phyloP scores from a whole-genome alignment of 2,113 vertebrate genomes.

The Tenebrosternarchus preto region DNA sequence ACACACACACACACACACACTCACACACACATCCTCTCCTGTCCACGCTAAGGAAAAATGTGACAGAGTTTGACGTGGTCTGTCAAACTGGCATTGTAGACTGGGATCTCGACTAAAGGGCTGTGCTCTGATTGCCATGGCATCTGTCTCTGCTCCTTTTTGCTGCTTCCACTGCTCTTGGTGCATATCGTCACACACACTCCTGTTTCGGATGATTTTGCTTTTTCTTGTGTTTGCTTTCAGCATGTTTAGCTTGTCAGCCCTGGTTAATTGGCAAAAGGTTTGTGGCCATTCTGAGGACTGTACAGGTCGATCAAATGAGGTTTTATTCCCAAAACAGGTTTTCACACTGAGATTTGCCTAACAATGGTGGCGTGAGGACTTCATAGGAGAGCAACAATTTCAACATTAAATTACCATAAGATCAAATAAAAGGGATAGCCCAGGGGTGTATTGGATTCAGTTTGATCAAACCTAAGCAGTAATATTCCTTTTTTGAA shows the following conservation, averaged over 20 bases:
- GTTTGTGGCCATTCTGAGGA: too few species aligned
- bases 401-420: conserved; percentile 2
- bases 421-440: conserved; percentile 18
- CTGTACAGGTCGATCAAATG: not conserved
- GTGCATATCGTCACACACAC: conserved; percentile 42
- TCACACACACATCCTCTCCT: conserved; percentile 32
- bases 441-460: conserved; percentile 33
- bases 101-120: conserved; percentile 68
- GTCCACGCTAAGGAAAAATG: conserved; percentile 66
- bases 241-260: not conserved
- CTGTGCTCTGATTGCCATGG: conserved; percentile 71
- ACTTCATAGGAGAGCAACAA: not conserved
- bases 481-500: conserved; percentile 50
- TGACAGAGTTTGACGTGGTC: conserved; percentile 64
- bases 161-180: conserved; percentile 31
- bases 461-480: conserved; percentile 55
- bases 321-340: not conserved
- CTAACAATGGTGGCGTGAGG: not conserved
- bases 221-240: not conserved
- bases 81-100: conserved; percentile 74
- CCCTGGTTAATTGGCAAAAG: not conserved
- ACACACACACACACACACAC: conserved; percentile 17
- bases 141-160: conserved; percentile 63
- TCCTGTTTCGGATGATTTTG: conserved; percentile 33
- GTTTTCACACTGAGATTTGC: not conserved